Percentiles rank a stretch among this genome's conserved stretches.
phyloP scores from a whole-genome alignment of 2,888 invertebrate species.

The Dioctria rufipes region DNA sequence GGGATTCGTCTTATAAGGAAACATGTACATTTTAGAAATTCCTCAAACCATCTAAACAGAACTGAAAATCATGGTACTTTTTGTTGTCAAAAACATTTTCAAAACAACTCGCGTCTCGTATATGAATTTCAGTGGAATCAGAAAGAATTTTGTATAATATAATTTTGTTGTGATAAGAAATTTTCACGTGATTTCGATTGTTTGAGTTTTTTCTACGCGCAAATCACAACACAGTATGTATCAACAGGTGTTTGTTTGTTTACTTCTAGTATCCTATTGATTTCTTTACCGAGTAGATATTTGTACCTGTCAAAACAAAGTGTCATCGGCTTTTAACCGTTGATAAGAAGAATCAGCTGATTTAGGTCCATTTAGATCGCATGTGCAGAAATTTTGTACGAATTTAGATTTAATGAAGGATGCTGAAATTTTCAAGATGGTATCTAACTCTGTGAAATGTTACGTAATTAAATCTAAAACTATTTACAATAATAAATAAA shows the following conservation, averaged over 20 bases:
- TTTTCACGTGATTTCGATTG: too few species aligned
- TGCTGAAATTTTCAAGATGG: constrained; percentile 49
- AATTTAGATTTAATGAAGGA: constrained; percentile 18
- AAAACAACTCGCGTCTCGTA: too few species aligned
- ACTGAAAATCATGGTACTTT: too few species aligned
- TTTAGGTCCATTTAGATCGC: constrained; percentile 50
- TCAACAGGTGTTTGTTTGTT: not conserved
- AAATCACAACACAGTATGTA: not conserved
- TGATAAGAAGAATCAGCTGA: constrained; percentile 35
- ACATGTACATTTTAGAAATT: too few species aligned
- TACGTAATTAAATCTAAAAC: not conserved
- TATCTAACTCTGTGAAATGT: not conserved
- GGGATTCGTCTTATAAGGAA: too few species aligned
- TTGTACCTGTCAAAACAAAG: constrained; percentile 32
- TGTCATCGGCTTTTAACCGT: not conserved
- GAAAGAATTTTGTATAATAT: too few species aligned
- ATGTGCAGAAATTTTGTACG: constrained; percentile 50
- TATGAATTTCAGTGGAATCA: too few species aligned
- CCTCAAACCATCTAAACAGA: too few species aligned
- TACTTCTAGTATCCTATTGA: not conserved
- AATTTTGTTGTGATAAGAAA: too few species aligned
- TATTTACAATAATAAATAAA: too few species aligned
- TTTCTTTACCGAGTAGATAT: not conserved
- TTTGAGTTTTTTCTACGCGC: not conserved
- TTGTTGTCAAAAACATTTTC: too few species aligned